A percentile compares a stretch with the other conserved stretches of the same genome.
Conservation (phyloP, 2,113 vertebrate genomes). For the Paradoxurus hermaphroditus region DNA sequence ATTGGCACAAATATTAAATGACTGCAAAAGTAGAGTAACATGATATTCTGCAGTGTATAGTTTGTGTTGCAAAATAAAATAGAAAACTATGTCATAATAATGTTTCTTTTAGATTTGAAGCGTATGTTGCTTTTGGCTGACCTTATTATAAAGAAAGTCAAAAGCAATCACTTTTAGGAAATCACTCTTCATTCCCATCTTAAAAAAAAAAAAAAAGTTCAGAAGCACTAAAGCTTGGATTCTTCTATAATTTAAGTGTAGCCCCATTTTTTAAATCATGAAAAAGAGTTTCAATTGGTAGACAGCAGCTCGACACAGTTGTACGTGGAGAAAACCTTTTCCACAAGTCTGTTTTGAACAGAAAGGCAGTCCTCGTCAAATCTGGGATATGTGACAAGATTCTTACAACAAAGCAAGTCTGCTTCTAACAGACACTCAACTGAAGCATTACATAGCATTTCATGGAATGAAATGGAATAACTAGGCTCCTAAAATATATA, state of each 20-base stretch:
- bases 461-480: slow-evolving; percentile 46
- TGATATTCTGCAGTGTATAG: background rate
- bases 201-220: background rate
- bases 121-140: background rate
- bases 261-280: background rate
- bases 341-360: background rate
- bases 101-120: slow-evolving; percentile 4
- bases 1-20: background rate
- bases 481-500: slow-evolving; percentile 75
- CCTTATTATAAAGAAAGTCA: background rate
- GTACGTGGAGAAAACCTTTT: background rate
- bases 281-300: background rate
- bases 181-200: background rate
- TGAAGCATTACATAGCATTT: slow-evolving; percentile 27
- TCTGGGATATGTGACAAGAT: background rate
- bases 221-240: background rate
- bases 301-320: background rate
- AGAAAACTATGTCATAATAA: background rate
- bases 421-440: background rate
- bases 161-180: background rate
- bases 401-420: background rate
- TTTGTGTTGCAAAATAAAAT: background rate
- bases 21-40: background rate
- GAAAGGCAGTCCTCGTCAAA: background rate
- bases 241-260: background rate